Conservation (phyloP, 2,797 vertebrate species). For the Sebastes vulpes region DNA sequence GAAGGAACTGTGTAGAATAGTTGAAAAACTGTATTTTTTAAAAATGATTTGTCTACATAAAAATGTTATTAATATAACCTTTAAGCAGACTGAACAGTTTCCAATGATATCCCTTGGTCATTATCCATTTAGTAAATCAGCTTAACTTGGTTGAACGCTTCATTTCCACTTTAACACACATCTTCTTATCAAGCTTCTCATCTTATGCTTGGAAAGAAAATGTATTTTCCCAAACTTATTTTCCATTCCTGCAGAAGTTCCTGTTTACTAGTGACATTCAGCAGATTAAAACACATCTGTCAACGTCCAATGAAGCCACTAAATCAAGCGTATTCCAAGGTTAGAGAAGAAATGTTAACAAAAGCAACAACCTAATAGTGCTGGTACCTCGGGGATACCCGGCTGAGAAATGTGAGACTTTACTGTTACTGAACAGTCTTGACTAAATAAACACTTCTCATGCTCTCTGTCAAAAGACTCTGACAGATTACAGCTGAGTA, state of each 20-base stretch:
- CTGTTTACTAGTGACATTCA: not conserved
- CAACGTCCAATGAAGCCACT: not conserved
- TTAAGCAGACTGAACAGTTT: too few relatives aligned
- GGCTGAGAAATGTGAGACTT: conserved; percentile 22
- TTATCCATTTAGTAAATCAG: not conserved
- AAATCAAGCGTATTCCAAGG: not conserved
- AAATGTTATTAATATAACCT: too few relatives aligned
- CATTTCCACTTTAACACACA: not conserved
- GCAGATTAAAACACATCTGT: not conserved
- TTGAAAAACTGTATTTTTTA: too few relatives aligned
- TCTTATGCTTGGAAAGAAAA: not conserved
- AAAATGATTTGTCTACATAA: too few relatives aligned
- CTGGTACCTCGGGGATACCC: conserved; percentile 14
- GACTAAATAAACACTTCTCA: conserved; percentile 50
- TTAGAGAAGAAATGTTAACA: not conserved
- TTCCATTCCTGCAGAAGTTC: not conserved
- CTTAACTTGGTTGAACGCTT: not conserved
- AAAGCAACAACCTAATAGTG: not conserved
- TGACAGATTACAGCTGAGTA: conserved; percentile 1
- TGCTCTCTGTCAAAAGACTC: conserved; percentile 14
- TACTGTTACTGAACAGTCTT: conserved; percentile 9
- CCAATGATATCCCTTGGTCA: not conserved
- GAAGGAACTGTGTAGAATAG: too few relatives aligned
- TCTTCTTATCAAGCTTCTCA: not conserved
- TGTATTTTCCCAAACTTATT: not conserved